Percentiles rank a stretch among this genome's conserved stretches.
Evolutionary conservation across 1,140 invertebrate genomes (phyloP).

Genomic region (Wasmannia auropunctata): DNA sequence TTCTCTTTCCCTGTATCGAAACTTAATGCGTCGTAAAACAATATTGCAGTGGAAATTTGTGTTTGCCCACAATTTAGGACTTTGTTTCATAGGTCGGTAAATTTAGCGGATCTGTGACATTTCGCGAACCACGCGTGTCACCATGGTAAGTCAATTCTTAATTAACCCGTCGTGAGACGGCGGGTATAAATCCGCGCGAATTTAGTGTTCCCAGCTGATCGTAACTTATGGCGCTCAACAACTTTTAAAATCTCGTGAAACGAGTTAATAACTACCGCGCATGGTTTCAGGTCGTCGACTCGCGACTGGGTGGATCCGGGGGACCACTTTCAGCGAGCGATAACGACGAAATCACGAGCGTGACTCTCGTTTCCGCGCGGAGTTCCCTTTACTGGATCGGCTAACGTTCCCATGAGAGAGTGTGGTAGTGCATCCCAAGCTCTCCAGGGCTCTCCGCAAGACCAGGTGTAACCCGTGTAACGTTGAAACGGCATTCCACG

Average conservation of each 20-base stretch:
- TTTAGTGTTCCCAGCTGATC: slow-evolving; percentile 31
- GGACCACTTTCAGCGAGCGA: slow-evolving; percentile 67
- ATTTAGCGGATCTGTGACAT: slow-evolving; percentile 4
- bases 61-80: slow-evolving; percentile 18
- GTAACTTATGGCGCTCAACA: slow-evolving; percentile 34
- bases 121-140: neutral
- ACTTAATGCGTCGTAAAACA: slow-evolving; percentile 33
- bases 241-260: slow-evolving; percentile 50
- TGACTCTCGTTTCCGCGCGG: slow-evolving; percentile 67
- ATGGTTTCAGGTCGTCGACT: slow-evolving; percentile 41
- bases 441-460: slow-evolving; percentile 57
- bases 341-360: slow-evolving; percentile 69
- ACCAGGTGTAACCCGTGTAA: slow-evolving; percentile 72
- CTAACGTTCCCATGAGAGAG: slow-evolving; percentile 65
- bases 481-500: slow-evolving; percentile 69
- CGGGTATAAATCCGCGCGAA: slow-evolving; percentile 42
- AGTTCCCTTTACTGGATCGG: slow-evolving; percentile 63
- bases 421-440: slow-evolving; percentile 52
- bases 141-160: slow-evolving; percentile 48
- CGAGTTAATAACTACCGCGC: slow-evolving; percentile 50
- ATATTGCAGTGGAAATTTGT: slow-evolving; percentile 1
- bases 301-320: slow-evolving; percentile 36
- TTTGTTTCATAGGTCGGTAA: slow-evolving; percentile 41
- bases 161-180: slow-evolving; percentile 35
- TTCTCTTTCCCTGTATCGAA: neutral